Conservation (phyloP, 2,888 invertebrate species). For the Nemotelus pantherinus region DNA sequence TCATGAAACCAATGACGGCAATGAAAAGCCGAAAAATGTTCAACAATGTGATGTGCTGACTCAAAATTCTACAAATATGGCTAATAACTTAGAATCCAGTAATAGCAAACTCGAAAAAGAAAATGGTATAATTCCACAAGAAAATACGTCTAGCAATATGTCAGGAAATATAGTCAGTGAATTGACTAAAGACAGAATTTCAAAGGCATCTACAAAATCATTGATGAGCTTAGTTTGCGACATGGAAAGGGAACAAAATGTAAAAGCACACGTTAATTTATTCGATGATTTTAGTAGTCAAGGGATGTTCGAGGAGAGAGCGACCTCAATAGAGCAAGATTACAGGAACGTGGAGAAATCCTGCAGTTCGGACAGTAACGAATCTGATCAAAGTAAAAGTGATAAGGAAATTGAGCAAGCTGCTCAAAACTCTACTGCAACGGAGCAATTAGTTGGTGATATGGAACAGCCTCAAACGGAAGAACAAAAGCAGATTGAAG, state of each 20-base stretch:
- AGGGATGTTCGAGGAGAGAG: too few relatives aligned
- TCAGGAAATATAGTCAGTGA: too few relatives aligned
- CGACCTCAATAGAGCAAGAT: too few relatives aligned
- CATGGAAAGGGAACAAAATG: neutral
- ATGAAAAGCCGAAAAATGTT: neutral
- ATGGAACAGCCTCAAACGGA: too few relatives aligned
- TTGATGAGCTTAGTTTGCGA: conserved; percentile 24
- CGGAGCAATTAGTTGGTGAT: too few relatives aligned
- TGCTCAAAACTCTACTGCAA: neutral
- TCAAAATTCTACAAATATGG: too few relatives aligned
- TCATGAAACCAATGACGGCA: neutral
- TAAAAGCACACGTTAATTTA: neutral
- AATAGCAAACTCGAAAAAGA: too few relatives aligned
- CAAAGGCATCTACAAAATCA: neutral
- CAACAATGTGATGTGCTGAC: neutral
- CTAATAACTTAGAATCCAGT: too few relatives aligned
- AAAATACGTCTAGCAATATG: too few relatives aligned
- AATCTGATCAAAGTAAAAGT: neutral
- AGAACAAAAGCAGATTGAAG: neutral
- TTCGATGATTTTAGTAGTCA: conserved; percentile 4
- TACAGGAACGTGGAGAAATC: too few relatives aligned
- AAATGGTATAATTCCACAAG: too few relatives aligned
- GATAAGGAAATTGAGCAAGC: neutral
- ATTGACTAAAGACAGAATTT: neutral
- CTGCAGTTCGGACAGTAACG: neutral